These are phyloP conservation scores for Odocoileus virginianus DNA, from an alignment of 2,113 vertebrate genomes.

Conservation along the genomic window DNA sequence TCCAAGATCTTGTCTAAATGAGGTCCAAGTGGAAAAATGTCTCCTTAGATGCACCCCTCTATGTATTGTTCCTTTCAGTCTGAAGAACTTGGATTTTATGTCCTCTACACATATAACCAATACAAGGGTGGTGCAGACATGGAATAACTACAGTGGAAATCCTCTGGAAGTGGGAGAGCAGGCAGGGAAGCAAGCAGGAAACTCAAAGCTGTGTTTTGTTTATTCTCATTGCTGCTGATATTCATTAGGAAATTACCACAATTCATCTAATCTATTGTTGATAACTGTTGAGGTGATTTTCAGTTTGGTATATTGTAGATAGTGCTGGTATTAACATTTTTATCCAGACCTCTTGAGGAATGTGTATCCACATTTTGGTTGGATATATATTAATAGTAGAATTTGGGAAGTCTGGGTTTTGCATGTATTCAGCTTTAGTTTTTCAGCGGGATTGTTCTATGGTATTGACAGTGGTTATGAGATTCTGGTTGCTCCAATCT, in stretches of 20 bases:
- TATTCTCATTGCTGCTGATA: not conserved
- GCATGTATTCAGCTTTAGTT: not conserved
- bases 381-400: not conserved
- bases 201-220: not conserved
- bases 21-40: not conserved
- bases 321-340: not conserved
- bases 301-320: not conserved
- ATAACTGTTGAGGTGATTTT: not conserved
- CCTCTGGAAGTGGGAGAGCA: not conserved
- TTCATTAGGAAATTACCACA: not conserved
- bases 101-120: not conserved
- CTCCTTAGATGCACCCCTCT: not conserved
- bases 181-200: not conserved
- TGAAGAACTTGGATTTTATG: not conserved
- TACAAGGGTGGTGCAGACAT: not conserved
- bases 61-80: not conserved
- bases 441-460: not conserved
- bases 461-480: not conserved
- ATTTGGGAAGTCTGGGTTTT: not conserved
- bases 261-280: not conserved
- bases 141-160: not conserved
- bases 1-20: not conserved
- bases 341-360: not conserved
- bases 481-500: not conserved
- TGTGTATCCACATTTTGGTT: not conserved